Evolutionary conservation across 2,888 invertebrate genomes (phyloP).

Genomic region (Pantelozetes paolii): DNA sequence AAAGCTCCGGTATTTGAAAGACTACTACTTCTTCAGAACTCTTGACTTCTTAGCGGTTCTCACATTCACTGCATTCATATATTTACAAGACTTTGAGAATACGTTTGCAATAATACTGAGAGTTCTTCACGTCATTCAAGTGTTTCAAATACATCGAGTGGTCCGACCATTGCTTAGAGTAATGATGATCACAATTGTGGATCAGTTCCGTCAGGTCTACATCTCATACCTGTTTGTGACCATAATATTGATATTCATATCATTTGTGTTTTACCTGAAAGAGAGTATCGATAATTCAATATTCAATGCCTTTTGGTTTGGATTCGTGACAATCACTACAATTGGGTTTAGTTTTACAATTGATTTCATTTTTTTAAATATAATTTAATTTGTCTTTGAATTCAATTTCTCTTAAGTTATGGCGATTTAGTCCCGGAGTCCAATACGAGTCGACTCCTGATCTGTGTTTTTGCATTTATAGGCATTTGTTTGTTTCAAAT

Average conservation of each 20-base stretch:
- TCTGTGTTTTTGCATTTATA: neutral
- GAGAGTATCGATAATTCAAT: neutral
- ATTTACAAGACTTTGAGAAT: neutral
- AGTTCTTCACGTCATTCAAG: slow-evolving; percentile 16
- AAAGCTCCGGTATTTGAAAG: neutral
- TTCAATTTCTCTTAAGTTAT: neutral
- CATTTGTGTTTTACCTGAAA: neutral
- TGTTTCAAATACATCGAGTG: slow-evolving; percentile 15
- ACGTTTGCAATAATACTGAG: neutral
- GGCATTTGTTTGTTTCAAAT: neutral
- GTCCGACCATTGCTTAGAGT: neutral
- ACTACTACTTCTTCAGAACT: neutral
- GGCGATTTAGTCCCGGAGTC: neutral
- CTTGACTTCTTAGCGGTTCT: neutral
- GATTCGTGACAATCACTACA: slow-evolving; percentile 12
- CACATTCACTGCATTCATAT: slow-evolving; percentile 2
- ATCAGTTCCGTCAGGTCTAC: slow-evolving; percentile 19
- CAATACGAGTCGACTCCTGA: neutral
- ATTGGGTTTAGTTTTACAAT: slow-evolving; percentile 31
- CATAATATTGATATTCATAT: neutral
- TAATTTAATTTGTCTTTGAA: neutral
- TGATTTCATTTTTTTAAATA: neutral
- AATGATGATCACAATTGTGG: neutral
- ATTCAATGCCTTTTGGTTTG: neutral
- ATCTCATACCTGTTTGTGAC: neutral